These are phyloP conservation scores for Dusona sp. DNA, from an alignment of 2,888 invertebrate species.

Conservation along the genomic window DNA sequence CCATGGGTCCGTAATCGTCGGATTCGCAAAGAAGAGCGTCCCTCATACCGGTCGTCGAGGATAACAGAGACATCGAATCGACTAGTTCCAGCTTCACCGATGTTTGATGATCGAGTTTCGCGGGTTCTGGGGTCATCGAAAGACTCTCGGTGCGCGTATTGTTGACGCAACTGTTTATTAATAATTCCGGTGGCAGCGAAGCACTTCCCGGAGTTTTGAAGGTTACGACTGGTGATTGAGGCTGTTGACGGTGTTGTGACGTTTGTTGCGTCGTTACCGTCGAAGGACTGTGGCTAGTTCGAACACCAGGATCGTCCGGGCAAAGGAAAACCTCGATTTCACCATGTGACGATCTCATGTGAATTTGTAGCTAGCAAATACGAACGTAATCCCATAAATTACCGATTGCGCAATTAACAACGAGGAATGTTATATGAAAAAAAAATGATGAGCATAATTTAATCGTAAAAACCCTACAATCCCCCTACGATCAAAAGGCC, in stretches of 20 bases:
- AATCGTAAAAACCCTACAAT: too few relatives aligned
- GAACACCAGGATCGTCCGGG: slow-evolving; percentile 88
- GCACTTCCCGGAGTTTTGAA: slow-evolving; percentile 61
- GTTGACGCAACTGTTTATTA: slow-evolving; percentile 74
- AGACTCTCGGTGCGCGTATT: slow-evolving; percentile 75
- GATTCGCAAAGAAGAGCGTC: slow-evolving; percentile 91
- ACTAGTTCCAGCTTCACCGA: slow-evolving; percentile 55
- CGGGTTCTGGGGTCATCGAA: slow-evolving; percentile 63
- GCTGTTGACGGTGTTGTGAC: slow-evolving; percentile 67
- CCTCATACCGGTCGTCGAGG: slow-evolving; percentile 85
- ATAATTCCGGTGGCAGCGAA: slow-evolving; percentile 77
- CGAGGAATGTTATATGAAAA: background rate
- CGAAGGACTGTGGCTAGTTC: slow-evolving; percentile 72
- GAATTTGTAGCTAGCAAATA: slow-evolving; percentile 89
- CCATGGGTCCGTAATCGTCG: slow-evolving; percentile 91
- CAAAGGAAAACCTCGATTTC: slow-evolving; percentile 98
- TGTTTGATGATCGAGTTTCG: slow-evolving; percentile 36
- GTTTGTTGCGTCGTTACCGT: slow-evolving; percentile 70
- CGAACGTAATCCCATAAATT: background rate
- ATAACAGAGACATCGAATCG: slow-evolving; percentile 55
- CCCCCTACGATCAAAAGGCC: too few relatives aligned
- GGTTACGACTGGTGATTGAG: slow-evolving; percentile 63
- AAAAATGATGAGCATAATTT: background rate
- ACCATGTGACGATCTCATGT: slow-evolving; percentile 95
- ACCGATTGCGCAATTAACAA: background rate